Evolutionary conservation across 2,888 invertebrate genomes (phyloP).

Genomic region (Doris montereyensis): DNA sequence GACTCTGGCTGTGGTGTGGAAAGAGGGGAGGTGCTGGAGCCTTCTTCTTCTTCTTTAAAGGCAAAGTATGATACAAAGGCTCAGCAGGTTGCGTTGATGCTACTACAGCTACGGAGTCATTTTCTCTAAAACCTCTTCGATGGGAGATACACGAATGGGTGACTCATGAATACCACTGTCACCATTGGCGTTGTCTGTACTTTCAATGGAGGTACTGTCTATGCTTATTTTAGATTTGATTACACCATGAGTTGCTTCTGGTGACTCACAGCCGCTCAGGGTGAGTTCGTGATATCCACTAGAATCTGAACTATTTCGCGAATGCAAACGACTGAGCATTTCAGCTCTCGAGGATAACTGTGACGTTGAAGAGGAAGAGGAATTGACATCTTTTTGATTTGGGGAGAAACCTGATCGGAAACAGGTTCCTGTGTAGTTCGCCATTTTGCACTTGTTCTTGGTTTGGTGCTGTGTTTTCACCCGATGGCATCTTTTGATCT

Average conservation of each 20-base stretch:
- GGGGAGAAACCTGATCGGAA: too few relatives aligned
- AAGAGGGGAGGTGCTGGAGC: constrained; percentile 59
- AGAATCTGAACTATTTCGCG: constrained; percentile 82
- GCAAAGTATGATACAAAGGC: constrained; percentile 20
- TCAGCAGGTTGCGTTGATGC: not conserved
- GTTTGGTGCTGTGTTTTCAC: too few relatives aligned
- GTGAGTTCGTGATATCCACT: constrained; percentile 83
- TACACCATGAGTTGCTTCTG: constrained; percentile 47
- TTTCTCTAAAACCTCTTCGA: constrained; percentile 31
- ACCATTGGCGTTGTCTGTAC: constrained; percentile 55
- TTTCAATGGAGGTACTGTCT: constrained; percentile 61
- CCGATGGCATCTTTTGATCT: too few relatives aligned
- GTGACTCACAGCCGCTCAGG: constrained; percentile 69
- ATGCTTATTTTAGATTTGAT: constrained; percentile 53
- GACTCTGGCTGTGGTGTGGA: too few relatives aligned
- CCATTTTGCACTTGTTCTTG: constrained; percentile 46
- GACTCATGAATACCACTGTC: constrained; percentile 56
- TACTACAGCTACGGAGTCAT: not conserved
- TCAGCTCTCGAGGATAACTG: constrained; percentile 17
- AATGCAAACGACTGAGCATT: constrained; percentile 73
- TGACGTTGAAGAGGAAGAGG: not conserved
- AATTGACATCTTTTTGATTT: not conserved
- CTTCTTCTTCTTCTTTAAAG: constrained; percentile 55
- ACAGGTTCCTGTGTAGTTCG: too few relatives aligned
- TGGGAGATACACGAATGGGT: constrained; percentile 31